phyloP scores from a whole-genome alignment of 2,797 vertebrate genomes.

The Apogon talboti region DNA sequence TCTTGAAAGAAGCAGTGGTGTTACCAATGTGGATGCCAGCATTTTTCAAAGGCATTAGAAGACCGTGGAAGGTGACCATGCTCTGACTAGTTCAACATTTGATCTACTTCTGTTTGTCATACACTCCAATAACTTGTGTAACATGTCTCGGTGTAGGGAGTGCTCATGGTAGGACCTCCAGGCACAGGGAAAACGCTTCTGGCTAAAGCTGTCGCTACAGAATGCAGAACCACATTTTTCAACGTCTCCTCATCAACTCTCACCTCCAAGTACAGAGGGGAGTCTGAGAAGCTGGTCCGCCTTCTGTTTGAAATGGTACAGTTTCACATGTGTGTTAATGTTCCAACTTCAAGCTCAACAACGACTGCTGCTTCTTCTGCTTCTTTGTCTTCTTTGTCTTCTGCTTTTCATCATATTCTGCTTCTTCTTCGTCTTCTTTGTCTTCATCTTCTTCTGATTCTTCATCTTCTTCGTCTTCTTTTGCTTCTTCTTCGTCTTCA shows the following conservation, averaged over 20 bases:
- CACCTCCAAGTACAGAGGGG: constrained; percentile 98
- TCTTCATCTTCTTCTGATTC: too few relatives aligned
- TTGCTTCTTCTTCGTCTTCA: too few relatives aligned
- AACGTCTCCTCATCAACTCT: constrained; percentile 97
- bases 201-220: constrained; percentile 98
- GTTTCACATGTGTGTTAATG: too few relatives aligned
- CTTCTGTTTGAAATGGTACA: constrained; percentile 99
- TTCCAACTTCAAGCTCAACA: not conserved
- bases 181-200: constrained; percentile 97
- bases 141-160: constrained; percentile 83
- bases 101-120: not conserved
- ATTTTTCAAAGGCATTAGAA: constrained; percentile 97
- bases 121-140: not conserved
- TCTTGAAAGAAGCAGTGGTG: constrained; percentile 96
- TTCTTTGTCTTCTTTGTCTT: too few relatives aligned
- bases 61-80: constrained; percentile 93
- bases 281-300: constrained; percentile 97
- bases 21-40: constrained; percentile 99
- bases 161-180: constrained; percentile 97
- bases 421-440: too few relatives aligned
- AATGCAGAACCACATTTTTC: constrained; percentile 99
- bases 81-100: not conserved
- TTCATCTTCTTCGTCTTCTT: too few relatives aligned
- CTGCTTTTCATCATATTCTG: too few relatives aligned
- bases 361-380: too few relatives aligned